Base-by-base conservation (phyloP, 2,113 vertebrate genomes). In the Hydropotes inermis region DNA sequence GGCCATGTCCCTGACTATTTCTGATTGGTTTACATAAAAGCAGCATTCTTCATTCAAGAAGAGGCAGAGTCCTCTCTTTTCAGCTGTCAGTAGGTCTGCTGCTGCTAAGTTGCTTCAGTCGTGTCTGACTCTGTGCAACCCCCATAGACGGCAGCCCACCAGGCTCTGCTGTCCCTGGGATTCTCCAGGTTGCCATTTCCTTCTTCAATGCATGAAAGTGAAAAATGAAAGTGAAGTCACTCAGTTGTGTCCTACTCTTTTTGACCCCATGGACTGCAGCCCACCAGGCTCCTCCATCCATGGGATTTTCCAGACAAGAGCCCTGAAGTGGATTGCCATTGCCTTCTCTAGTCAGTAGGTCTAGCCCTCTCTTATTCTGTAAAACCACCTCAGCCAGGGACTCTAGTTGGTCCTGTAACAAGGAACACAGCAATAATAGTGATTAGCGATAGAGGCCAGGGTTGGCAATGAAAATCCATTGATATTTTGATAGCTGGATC, bases 91-190 rank as follows among this genome's bases (percentile, higher is more conserved):
- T 39, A 12, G 61, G 15, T 64, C 60, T 61, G 28, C 54, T 23
- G 2, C 54, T 55, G 54, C 7, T 55, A 23, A 55, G 54, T 23
- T 7, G 19, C 54, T 55, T 58, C 57, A 58, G 57, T 58, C 10
- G 0, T 58, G 23, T 58, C 23, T 10, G 4, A 58, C 9, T 58
- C 57, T 58, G 17, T 55, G 57, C 1, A 10, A 58, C 23, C 57
- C 57, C 57, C 57, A 11, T 58, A 25, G 10, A 58, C 0, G 0
- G 23, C 10, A 11, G 57, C 57, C 9, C 10, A 10, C 23, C 23
- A 57, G 55, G 55, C 55, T 10, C 1, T 9, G 3, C 55, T 4
- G 1, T 25, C 55, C 55, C 6, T 21, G 7, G 54, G 54, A 55
- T 55, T 55, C 54, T 55, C 17, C 7, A 55, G 54, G 19, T 55